Percentiles rank a stretch among this genome's conserved stretches.
Evolutionary conservation across 2,888 invertebrate species (phyloP).

Genomic region (Saturnia pavonia): DNA sequence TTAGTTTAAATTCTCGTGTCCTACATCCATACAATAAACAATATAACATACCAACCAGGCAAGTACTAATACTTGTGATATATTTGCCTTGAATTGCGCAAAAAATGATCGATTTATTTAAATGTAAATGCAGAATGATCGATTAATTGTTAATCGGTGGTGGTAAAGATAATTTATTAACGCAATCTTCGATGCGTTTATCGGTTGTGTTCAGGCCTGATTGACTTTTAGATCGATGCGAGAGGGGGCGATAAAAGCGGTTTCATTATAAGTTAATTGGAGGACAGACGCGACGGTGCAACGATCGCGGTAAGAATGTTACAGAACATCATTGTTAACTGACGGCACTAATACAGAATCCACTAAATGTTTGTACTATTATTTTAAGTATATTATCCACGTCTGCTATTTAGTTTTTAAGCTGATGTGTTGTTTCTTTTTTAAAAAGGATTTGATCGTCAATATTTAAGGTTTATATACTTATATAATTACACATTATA

Average conservation of each 20-base stretch:
- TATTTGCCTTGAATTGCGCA: not conserved
- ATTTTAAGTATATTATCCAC: too few relatives aligned
- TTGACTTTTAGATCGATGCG: slow-evolving; percentile 39
- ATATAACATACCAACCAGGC: not conserved
- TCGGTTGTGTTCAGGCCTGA: slow-evolving; percentile 31
- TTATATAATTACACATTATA: too few relatives aligned
- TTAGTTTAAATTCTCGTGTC: not conserved
- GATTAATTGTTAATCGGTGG: slow-evolving; percentile 21
- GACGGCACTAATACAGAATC: not conserved
- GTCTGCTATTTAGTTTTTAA: too few relatives aligned
- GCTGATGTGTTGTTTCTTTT: too few relatives aligned
- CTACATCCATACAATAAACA: too few relatives aligned
- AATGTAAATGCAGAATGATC: slow-evolving; percentile 10
- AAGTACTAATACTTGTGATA: not conserved
- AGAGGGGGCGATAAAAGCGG: slow-evolving; percentile 32
- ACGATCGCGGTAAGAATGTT: slow-evolving; percentile 28
- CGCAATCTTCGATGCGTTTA: slow-evolving; percentile 33
- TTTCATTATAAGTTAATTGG: slow-evolving; percentile 36
- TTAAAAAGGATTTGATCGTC: too few relatives aligned
- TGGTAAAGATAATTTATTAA: slow-evolving; percentile 28
- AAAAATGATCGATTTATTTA: not conserved
- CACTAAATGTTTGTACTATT: not conserved
- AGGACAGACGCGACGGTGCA: slow-evolving; percentile 34
- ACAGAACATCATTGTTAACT: not conserved
- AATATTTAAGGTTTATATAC: too few relatives aligned